Conservation (phyloP, 2,113 vertebrate species). For the Seriola aureovittata region DNA sequence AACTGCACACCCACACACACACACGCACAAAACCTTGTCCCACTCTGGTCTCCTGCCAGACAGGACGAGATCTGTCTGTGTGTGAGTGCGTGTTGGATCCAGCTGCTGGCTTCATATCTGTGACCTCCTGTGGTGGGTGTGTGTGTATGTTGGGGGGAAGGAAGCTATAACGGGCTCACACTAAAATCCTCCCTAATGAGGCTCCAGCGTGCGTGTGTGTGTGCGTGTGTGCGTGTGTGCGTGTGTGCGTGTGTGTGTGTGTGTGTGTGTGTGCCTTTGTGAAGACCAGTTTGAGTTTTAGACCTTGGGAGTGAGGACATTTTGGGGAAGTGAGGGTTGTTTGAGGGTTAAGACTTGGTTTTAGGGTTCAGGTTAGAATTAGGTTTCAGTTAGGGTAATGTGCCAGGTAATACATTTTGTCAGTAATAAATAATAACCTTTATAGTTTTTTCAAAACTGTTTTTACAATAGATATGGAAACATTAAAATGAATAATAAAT, state of each 20-base stretch:
- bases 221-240: neutral
- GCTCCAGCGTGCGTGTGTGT: slow-evolving; percentile 8
- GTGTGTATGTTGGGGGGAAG: slow-evolving; percentile 33
- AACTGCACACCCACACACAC: slow-evolving; percentile 29
- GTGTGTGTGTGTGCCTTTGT: neutral
- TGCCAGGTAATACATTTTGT: too few species aligned
- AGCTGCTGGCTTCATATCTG: slow-evolving; percentile 67
- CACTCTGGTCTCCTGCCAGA: slow-evolving; percentile 33
- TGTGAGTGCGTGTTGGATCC: slow-evolving; percentile 36
- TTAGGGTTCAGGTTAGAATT: too few species aligned
- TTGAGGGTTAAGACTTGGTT: too few species aligned
- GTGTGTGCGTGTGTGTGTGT: neutral
- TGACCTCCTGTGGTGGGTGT: slow-evolving; percentile 58
- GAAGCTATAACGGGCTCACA: slow-evolving; percentile 49
- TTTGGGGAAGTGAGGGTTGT: too few species aligned
- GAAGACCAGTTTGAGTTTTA: neutral
- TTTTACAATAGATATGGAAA: too few species aligned
- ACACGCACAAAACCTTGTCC: slow-evolving; percentile 32
- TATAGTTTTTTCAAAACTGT: too few species aligned
- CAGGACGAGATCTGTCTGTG: slow-evolving; percentile 16
- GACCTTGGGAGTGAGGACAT: too few species aligned
- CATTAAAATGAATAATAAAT: too few species aligned
- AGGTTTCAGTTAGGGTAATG: too few species aligned
- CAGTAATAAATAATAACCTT: too few species aligned
- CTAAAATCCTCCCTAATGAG: slow-evolving; percentile 53